A percentile compares a stretch with the other conserved stretches of the same genome.
Evolutionary conservation across 2,888 invertebrate genomes (phyloP).

Genomic region (Polylopha cassiicola): DNA sequence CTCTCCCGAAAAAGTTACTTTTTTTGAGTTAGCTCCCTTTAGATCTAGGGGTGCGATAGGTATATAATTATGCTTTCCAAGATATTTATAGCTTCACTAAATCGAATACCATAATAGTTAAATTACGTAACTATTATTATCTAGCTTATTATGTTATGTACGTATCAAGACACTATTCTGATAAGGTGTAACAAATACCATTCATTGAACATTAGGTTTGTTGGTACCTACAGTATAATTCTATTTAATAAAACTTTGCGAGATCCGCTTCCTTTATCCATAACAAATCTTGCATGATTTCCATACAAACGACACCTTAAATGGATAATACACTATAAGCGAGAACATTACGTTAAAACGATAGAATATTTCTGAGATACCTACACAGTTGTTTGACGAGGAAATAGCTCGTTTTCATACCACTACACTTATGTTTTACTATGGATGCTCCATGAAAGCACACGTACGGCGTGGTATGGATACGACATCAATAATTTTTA

Average conservation of each 20-base stretch:
- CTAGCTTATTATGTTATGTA: too few species aligned
- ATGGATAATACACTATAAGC: constrained; percentile 49
- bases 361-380: constrained; percentile 50
- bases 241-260: constrained; percentile 1
- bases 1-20: too few species aligned
- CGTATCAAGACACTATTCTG: too few species aligned
- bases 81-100: too few species aligned
- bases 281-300: constrained; percentile 41
- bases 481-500: constrained; percentile 9
- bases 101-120: too few species aligned
- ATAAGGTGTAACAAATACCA: too few species aligned
- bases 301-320: constrained; percentile 36
- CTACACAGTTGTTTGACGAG: constrained; percentile 36
- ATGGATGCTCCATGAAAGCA: constrained; percentile 6
- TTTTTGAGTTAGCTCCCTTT: too few species aligned
- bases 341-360: constrained; percentile 42
- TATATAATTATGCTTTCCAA: too few species aligned
- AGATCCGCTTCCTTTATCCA: constrained; percentile 25
- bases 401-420: constrained; percentile 44
- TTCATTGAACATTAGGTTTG: too few species aligned
- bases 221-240: too few species aligned
- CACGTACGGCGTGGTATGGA: constrained; percentile 26
- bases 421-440: constrained; percentile 35
- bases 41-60: too few species aligned
- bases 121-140: too few species aligned